Percentiles rank a stretch among this genome's conserved stretches.
phyloP scores from a whole-genome alignment of 37 sponge, comb jelly and placozoan genomes.

The Ephydatia muelleri region DNA sequence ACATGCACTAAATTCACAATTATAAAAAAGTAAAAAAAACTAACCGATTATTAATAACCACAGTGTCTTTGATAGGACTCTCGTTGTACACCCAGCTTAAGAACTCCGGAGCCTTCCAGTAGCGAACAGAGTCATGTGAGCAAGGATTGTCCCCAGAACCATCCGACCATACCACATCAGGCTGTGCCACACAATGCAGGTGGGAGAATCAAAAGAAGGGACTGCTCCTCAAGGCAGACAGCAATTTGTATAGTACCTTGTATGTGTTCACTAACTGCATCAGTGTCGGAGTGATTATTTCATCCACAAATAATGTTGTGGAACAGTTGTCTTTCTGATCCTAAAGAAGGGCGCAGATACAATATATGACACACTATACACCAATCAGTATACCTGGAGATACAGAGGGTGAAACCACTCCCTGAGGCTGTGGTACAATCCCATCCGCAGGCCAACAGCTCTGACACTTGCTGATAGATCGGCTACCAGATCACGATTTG shows the following conservation, averaged over 20 bases:
- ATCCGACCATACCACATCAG: conserved; percentile 78
- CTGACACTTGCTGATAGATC: conserved; percentile 69
- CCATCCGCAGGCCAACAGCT: conserved; percentile 64
- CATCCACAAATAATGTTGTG: conserved; percentile 58
- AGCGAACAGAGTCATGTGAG: conserved; percentile 57
- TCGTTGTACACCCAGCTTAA: conserved; percentile 83
- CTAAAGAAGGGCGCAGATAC: not conserved
- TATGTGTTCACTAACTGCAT: conserved; percentile 61
- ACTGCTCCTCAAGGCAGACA: too few relatives aligned
- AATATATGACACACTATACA: not conserved
- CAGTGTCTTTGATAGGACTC: conserved; percentile 65
- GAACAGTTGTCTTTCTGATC: conserved; percentile 65
- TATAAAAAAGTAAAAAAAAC: too few relatives aligned
- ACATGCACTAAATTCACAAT: too few relatives aligned
- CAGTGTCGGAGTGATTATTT: conserved; percentile 68
- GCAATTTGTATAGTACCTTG: conserved; percentile 22
- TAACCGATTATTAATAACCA: conserved; percentile 59
- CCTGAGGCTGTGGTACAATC: conserved; percentile 81
- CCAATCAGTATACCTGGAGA: conserved; percentile 20
- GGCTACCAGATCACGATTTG: conserved; percentile 67
- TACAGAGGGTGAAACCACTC: conserved; percentile 88
- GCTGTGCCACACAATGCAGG: conserved; percentile 14
- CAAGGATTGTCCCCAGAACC: conserved; percentile 67
- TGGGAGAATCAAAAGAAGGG: not conserved
- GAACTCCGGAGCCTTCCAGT: conserved; percentile 79